These are phyloP conservation scores for Anolis carolinensis DNA, from an alignment of 2,113 vertebrate genomes.

Conservation along the genomic window DNA sequence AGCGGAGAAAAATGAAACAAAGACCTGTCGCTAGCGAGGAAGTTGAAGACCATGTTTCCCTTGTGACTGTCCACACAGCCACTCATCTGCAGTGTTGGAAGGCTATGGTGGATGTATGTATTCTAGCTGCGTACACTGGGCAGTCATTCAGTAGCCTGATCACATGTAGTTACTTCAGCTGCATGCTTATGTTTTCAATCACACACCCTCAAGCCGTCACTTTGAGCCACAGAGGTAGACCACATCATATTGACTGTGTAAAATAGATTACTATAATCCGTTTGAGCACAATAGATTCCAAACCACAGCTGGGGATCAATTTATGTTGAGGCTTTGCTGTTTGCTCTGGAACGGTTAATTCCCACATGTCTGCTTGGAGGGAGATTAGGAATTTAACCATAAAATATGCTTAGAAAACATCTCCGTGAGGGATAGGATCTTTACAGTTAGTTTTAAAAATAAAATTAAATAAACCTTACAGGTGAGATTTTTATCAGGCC, in stretches of 20 bases:
- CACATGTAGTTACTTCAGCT: neutral
- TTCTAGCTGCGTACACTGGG: neutral
- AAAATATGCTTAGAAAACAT: neutral
- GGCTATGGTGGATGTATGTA: too few species aligned
- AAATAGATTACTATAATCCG: neutral
- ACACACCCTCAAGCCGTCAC: neutral
- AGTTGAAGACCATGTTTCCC: neutral
- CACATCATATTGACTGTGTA: neutral
- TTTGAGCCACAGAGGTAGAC: neutral
- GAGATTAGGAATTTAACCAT: neutral
- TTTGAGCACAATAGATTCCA: neutral
- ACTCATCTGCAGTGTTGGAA: neutral
- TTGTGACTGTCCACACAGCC: neutral
- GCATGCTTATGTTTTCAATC: neutral
- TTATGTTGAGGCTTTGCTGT: neutral
- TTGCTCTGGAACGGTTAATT: neutral
- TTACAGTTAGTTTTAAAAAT: neutral
- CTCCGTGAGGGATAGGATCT: neutral
- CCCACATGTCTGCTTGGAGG: neutral
- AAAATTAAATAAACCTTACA: neutral
- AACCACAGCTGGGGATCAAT: neutral
- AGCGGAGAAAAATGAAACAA: neutral
- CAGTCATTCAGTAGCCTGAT: neutral
- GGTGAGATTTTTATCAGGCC: neutral
- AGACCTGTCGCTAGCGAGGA: neutral